Percentiles rank a stretch among this genome's conserved stretches.
Conservation (phyloP, 2,113 vertebrate species). For the Apodemus sylvaticus region DNA sequence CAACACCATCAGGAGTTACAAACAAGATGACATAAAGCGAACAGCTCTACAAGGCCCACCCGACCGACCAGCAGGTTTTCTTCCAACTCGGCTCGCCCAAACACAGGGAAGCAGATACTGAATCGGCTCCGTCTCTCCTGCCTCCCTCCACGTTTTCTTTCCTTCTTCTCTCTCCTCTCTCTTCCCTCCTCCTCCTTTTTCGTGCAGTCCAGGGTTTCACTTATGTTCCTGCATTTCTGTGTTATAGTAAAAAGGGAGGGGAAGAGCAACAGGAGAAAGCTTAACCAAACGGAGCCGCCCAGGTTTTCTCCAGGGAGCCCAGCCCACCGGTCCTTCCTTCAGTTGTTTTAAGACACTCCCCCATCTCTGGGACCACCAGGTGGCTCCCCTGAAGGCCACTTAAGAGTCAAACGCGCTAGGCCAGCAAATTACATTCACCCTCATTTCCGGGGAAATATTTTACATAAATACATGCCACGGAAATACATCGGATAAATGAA, state of each 20-base stretch:
- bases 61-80: slow-evolving; percentile 53
- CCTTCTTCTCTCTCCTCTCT: neutral
- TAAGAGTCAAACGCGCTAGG: slow-evolving; percentile 82
- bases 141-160: fast-evolving
- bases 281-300: neutral
- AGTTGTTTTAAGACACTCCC: slow-evolving; percentile 36
- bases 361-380: slow-evolving; percentile 60
- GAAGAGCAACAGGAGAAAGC: too few relatives aligned
- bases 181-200: fast-evolving
- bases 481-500: slow-evolving; percentile 84
- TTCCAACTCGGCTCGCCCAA: slow-evolving; percentile 74
- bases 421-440: slow-evolving; percentile 81
- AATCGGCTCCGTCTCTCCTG: neutral
- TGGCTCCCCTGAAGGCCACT: slow-evolving; percentile 77
- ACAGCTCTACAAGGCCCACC: slow-evolving; percentile 77
- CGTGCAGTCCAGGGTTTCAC: neutral
- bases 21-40: slow-evolving; percentile 77
- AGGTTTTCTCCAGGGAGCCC: neutral
- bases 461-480: slow-evolving; percentile 80
- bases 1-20: slow-evolving; percentile 82
- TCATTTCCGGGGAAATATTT: slow-evolving; percentile 80
- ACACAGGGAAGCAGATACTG: slow-evolving; percentile 45
- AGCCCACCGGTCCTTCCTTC: neutral
- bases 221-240: neutral
- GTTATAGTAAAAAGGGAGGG: neutral